Evolutionary conservation across 53 echinoderm and acorn worm genomes (phyloP).

Genomic region (Stichopus horrens): DNA sequence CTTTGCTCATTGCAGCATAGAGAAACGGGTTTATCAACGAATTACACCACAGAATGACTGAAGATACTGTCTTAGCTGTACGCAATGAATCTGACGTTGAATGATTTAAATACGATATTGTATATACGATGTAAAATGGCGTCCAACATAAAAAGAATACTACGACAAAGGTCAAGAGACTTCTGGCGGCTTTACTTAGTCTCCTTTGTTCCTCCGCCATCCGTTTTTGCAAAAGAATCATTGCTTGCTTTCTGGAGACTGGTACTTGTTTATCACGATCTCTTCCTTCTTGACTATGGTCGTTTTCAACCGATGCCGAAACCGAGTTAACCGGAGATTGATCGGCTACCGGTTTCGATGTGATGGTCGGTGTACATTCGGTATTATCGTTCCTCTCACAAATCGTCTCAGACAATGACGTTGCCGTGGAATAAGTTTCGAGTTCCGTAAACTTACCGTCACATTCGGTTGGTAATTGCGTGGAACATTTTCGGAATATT

Average conservation of each 20-base stretch:
- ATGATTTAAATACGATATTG: background rate
- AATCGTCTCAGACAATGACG: background rate
- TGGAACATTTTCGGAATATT: background rate
- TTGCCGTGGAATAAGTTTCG: background rate
- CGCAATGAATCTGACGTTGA: background rate
- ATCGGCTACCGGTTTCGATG: background rate
- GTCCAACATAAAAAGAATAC: constrained; percentile 45
- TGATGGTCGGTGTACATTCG: background rate
- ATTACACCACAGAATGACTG: constrained; percentile 38
- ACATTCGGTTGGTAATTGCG: background rate
- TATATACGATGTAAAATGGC: constrained; percentile 41
- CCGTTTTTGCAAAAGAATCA: background rate
- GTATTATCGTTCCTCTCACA: background rate
- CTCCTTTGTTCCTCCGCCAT: background rate
- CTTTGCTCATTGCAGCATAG: constrained; percentile 39
- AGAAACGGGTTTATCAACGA: constrained; percentile 45
- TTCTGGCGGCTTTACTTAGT: constrained; percentile 14
- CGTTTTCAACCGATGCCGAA: background rate
- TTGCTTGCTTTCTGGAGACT: constrained; percentile 17
- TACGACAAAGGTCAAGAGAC: constrained; percentile 4
- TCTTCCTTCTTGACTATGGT: background rate
- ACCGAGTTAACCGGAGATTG: background rate
- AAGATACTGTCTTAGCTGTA: constrained; percentile 3
- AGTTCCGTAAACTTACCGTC: too few species aligned
- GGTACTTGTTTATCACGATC: background rate